phyloP scores from a whole-genome alignment of 1,140 invertebrate species.

The Xylocopa sonorina region DNA sequence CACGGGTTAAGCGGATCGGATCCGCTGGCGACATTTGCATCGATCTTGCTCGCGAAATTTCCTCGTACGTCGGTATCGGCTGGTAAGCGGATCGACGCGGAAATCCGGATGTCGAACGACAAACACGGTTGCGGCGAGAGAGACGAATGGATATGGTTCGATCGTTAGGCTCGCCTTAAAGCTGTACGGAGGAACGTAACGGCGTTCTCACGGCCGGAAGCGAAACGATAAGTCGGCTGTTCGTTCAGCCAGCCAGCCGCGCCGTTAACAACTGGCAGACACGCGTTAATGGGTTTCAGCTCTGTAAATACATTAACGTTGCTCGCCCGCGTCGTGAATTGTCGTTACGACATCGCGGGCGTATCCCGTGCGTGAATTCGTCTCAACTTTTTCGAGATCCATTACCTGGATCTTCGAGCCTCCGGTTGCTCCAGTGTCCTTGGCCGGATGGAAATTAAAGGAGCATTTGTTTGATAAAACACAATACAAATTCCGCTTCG shows the following conservation, averaged over 20 bases:
- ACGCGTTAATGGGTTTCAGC: slow-evolving; percentile 73
- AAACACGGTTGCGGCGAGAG: slow-evolving; percentile 2
- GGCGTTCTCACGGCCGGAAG: slow-evolving; percentile 64
- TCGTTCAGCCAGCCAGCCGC: slow-evolving; percentile 43
- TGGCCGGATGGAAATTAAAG: neutral
- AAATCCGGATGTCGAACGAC: slow-evolving; percentile 33
- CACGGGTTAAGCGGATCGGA: slow-evolving; percentile 27
- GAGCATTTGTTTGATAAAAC: neutral
- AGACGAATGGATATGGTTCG: slow-evolving; percentile 18
- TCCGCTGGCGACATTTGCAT: slow-evolving; percentile 37
- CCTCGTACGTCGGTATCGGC: slow-evolving; percentile 42
- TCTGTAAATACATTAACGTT: slow-evolving; percentile 75
- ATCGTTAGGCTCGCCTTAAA: slow-evolving; percentile 45
- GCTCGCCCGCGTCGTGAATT: slow-evolving; percentile 66
- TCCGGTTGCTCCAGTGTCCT: too few relatives aligned
- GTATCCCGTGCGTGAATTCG: slow-evolving; percentile 36
- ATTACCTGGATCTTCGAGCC: neutral
- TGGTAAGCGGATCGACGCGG: slow-evolving; percentile 37
- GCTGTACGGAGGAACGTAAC: slow-evolving; percentile 31
- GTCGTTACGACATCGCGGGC: slow-evolving; percentile 53
- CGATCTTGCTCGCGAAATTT: slow-evolving; percentile 39
- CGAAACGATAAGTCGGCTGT: slow-evolving; percentile 58
- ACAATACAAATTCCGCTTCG: neutral
- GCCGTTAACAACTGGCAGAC: slow-evolving; percentile 70
- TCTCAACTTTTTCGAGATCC: neutral